Conservation (phyloP, 2,888 invertebrate species). For the Xestia rhomboidea region DNA sequence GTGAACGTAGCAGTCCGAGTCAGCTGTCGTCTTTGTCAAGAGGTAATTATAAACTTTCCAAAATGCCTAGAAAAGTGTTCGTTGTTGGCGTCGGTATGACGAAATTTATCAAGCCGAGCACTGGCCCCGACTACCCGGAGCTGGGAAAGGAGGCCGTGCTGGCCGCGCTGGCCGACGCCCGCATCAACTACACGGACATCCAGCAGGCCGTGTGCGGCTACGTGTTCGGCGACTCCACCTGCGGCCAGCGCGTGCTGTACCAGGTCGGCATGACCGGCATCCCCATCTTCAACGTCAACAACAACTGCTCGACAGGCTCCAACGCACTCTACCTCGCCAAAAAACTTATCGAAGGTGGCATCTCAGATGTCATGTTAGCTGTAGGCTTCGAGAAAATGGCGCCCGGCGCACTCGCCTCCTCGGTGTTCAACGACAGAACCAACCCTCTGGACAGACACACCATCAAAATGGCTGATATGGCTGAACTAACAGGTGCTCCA, state of each 20-base stretch:
- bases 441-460: slow-evolving; percentile 97
- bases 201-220: slow-evolving; percentile 98
- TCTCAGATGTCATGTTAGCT: slow-evolving; percentile 96
- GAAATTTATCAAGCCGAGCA: slow-evolving; percentile 98
- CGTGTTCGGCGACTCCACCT: slow-evolving; percentile 98
- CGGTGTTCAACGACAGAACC: slow-evolving; percentile 95
- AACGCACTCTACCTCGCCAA: slow-evolving; percentile 97
- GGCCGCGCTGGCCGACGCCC: slow-evolving; percentile 96
- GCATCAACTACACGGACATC: slow-evolving; percentile 93
- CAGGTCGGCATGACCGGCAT: slow-evolving; percentile 98
- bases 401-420: slow-evolving; percentile 94
- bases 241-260: slow-evolving; percentile 98
- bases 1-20: slow-evolving; percentile 72
- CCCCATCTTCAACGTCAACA: slow-evolving; percentile 99
- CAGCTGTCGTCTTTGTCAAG: slow-evolving; percentile 77
- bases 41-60: slow-evolving; percentile 85
- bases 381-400: slow-evolving; percentile 99
- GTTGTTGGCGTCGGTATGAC: slow-evolving; percentile 99
- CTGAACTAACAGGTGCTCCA: slow-evolving; percentile 95
- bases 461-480: slow-evolving; percentile 95
- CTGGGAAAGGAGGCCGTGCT: slow-evolving; percentile 98
- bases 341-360: slow-evolving; percentile 97
- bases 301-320: slow-evolving; percentile 99
- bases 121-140: slow-evolving; percentile 97
- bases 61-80: slow-evolving; percentile 92